Conservation (phyloP, 2,888 invertebrate genomes). For the Oxycera nigricornis region DNA sequence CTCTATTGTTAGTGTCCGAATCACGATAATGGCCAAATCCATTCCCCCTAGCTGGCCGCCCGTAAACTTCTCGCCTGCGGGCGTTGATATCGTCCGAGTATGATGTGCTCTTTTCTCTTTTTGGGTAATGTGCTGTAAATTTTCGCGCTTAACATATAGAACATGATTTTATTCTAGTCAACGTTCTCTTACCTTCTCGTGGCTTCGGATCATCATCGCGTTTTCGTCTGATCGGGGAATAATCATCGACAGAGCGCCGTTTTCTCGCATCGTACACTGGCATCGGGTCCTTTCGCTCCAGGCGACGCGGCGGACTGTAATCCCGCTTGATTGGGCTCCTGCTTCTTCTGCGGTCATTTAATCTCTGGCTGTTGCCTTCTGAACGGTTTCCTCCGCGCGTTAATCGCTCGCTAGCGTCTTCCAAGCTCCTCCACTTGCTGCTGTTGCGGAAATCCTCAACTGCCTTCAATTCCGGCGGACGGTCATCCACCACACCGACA, state of each 20-base stretch:
- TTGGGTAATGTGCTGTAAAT: conserved; percentile 31
- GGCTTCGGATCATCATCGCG: background rate
- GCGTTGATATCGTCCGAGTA: background rate
- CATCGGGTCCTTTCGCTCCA: background rate
- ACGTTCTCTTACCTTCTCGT: conserved; percentile 21
- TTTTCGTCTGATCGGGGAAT: conserved; percentile 19
- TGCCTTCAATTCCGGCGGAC: conserved; percentile 69
- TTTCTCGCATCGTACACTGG: background rate
- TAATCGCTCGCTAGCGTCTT: conserved; percentile 26
- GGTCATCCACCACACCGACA: conserved; percentile 85
- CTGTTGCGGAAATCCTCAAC: conserved; percentile 48
- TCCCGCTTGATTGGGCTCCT: background rate
- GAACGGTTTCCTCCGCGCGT: conserved; percentile 17
- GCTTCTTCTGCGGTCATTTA: background rate
- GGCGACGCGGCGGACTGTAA: conserved; percentile 11
- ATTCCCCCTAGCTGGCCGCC: background rate
- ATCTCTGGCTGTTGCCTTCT: background rate
- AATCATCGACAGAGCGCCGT: conserved; percentile 21
- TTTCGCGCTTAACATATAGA: conserved; percentile 32
- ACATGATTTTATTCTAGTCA: conserved; percentile 11
- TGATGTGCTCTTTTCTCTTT: conserved; percentile 12
- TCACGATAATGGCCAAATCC: background rate
- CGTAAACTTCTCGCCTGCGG: conserved; percentile 11
- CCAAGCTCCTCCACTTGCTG: conserved; percentile 57
- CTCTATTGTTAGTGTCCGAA: background rate